A percentile compares a stretch with the other conserved stretches of the same genome.
Conservation (phyloP, 2,888 invertebrate species). For the Macrosiphum euphorbiae region DNA sequence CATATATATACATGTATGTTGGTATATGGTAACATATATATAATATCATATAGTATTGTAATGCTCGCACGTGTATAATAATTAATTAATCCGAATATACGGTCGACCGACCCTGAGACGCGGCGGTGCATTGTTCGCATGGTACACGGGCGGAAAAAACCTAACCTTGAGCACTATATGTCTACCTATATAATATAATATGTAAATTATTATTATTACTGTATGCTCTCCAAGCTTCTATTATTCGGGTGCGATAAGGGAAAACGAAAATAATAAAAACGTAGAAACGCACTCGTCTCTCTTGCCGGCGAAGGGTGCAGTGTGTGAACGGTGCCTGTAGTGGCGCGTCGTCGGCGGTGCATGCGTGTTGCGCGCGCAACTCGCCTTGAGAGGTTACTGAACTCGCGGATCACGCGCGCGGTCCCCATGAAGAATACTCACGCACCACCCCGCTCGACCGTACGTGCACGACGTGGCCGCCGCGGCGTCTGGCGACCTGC, state of each 20-base stretch:
- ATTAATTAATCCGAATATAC: constrained; percentile 44
- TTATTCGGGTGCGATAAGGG: not conserved
- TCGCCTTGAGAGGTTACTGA: constrained; percentile 64
- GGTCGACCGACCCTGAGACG: constrained; percentile 42
- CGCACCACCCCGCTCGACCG: constrained; percentile 30
- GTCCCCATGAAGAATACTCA: constrained; percentile 50
- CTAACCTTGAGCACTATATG: constrained; percentile 34
- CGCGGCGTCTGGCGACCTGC: constrained; percentile 61
- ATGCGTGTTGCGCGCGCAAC: constrained; percentile 42
- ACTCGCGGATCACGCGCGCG: constrained; percentile 60
- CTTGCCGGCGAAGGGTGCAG: constrained; percentile 37
- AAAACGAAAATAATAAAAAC: not conserved
- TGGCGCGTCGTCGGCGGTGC: constrained; percentile 6
- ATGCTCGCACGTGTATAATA: constrained; percentile 6
- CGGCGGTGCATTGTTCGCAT: constrained; percentile 37
- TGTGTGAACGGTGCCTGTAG: constrained; percentile 56
- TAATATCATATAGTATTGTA: not conserved
- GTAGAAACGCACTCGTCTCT: not conserved
- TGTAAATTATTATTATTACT: not conserved
- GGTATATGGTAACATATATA: too few relatives aligned
- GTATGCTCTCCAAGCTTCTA: not conserved
- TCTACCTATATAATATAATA: not conserved
- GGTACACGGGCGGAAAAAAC: not conserved
- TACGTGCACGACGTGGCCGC: not conserved
- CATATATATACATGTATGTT: not conserved